Base-by-base conservation (phyloP, 2,888 invertebrate genomes). In the Rhingia rostrata region DNA sequence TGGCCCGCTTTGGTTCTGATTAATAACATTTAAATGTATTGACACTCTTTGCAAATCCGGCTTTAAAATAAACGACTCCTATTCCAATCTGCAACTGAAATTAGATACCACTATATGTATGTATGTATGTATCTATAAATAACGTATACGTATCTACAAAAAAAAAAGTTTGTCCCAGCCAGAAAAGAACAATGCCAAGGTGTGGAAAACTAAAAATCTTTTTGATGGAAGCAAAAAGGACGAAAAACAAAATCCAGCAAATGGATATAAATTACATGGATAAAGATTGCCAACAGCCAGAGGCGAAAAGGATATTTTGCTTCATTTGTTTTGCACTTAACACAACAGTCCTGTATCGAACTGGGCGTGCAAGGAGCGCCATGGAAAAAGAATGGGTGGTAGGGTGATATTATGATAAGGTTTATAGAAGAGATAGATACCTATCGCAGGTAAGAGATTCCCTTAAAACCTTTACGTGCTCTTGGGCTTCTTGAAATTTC, bases 251-350 rank as follows among this genome's bases (percentile, higher is more conserved):
- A n/a, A 10, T 10, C 7, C 43, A 35, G 35, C 39, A 64, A 63
- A 64, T 64, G 54, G 63, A 56, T 64, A 37, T 53, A 43, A 43
- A 43, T 32, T 32, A 73, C 64, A 64, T 39, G 54, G 61, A 78
- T 63, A 51, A 39, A 39, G 56, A 69, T 58, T 74, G 61, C 70
- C 49, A 10, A 0, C 30, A 10, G 45, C 5, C 54, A 73, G 22
- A 22, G 54, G 45, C 9, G 45, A 14, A 37, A 58, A 60, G 70
- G 37, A 51, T 43, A 32, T 58, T 63, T 32, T 70, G 47, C 12
- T 41, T 33, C 47, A 10, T 56, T 63, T 49, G 39, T 47, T 47
- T 41, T 43, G n/a, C 32, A 37, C 37, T 54, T 33, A 37, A 1
- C 22, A 22, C 22, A 22, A 22, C 58, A 35, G 49, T n/a, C 30